Base-by-base conservation (phyloP, 2,113 vertebrate genomes). In the Sclerurus mexicanus region DNA sequence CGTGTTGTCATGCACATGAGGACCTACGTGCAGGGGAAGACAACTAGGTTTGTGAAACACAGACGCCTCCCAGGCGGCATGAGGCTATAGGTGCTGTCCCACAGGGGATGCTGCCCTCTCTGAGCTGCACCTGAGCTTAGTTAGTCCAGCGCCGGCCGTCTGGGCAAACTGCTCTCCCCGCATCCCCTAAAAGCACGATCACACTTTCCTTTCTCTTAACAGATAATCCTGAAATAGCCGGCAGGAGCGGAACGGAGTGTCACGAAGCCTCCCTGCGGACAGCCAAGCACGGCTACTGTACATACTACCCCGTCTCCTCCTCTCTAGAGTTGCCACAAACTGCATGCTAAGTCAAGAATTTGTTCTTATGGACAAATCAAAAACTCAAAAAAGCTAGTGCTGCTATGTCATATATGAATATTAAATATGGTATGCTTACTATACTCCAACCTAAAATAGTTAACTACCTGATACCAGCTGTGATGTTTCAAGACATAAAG, bases 141-240 rank as follows among this genome's bases (percentile, higher is more conserved):
- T 71, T 24, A 95, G 79, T 13, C 47, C 89, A 39, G 85, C 2
- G 14, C 69, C 3, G 7, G 73, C 89, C n/a, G 1, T 9, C 68
- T 18, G 21, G 88, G 66, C 4, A 1, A 79, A 1, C 73, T 18
- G 78, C 39, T 72, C 31, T 78, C 63, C n/a, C 67, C 6, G 2
- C 6, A 1, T 77, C 91, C 18, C 85, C 73, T 92, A 60, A 71
- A 82, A 79, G 44, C 7, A 60, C 87, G 94, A 87, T 95, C 58
- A 37, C 30, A 2, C 93, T 96, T 91, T 98, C 88, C 97, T 98
- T 95, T 97, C 94, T 97, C 96, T 95, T 96, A 56, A 98, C 98
- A 99, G 99, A 99, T 99, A 98, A 99, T 99, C 98, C 99, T 99
- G 99, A 99, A 99, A 98, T 99, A 99, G 98, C 94, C 47, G 53